Base-by-base conservation (phyloP, 35 echinoderm and acorn worm genomes). In the Strongylocentrotus purpuratus region DNA sequence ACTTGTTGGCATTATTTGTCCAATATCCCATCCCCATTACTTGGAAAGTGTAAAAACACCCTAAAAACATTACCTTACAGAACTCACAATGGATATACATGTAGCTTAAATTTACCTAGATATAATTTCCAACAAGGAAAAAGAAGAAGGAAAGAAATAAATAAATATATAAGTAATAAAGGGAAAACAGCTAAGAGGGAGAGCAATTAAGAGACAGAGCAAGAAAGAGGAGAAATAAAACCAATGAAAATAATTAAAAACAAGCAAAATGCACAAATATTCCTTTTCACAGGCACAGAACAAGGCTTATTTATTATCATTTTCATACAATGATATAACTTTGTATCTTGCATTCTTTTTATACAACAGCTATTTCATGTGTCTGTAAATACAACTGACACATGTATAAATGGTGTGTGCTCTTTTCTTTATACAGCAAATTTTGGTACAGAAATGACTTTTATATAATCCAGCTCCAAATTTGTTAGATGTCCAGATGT, bases 321-420 rank as follows among this genome's bases (percentile, higher is more conserved):
- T 78, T 78, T 78, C 65, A 78, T n/a, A 78, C 65, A 78, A 78
- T 78, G 65, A 78, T 78, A 78, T 78, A 78, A 78, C 65, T 78
- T 78, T 78, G 65, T 78, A 78, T 78, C 65, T 78, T 78, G 65
- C 65, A 78, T 78, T 78, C 3, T 41, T 41, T 41, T 78, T 78
- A 78, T 78, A 78, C 65, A 78, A 78, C 65, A 78, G 65, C 65
- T 78, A 78, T 28, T 78, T 78, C 65, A 78, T 78, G 65, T 78
- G 65, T 78, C 65, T 78, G 65, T 78, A 28, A 59, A 78, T 25
- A 78, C 65, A 78, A 78, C 52, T 17, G 52, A 12, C 17, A 59
- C 52, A 59, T n/a, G 65, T 78, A 78, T 78, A 78, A 28, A 78
- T 78, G 65, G 28, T 78, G 65, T 28, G 65, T 78, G 65, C 65